Evolutionary conservation across 2,797 vertebrate genomes (phyloP), one percentile per base, ranked within the genome.

Genomic region (Liasis olivaceus): DNA sequence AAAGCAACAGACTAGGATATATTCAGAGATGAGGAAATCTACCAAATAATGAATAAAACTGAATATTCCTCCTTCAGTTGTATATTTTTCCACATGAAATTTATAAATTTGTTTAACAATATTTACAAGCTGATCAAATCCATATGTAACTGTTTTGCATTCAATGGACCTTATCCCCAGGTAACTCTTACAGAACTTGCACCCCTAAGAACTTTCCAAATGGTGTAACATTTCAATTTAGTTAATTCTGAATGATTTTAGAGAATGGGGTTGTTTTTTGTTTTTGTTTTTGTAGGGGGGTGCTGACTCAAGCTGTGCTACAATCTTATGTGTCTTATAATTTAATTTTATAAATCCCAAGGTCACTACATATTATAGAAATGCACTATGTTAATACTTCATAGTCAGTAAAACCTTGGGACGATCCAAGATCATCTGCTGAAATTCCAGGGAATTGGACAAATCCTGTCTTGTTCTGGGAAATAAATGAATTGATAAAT

Each of bases 311-410:
- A 64, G 36, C 13, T 22, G 11, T 51, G 63, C 63, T 87, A n/a
- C 42, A 77, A 77, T 36, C 28, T 22, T 59, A 62, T 24, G 31
- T 64, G 56, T 88, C 77, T 88, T 88, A 81, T 62, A 51, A 72
- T 88, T 60, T 62, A 62, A 91, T 77, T 91, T 51, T 62, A 91
- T 51, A 89, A 59, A 89, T 66, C 36, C 58, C 63, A 92, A 88
- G 28, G 42, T 51, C 58, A 88, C 31, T 47, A 24, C 47, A 51
- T 69, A 47, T 69, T 51, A 7, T 59, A 92, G 77, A 85, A 89
- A 36, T 7, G 56, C 6, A 58, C 14, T 87, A 20, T 88, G 26
- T 36, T 54, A 17, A 28, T 22, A 11, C 20, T 81, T 59, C 28
- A 91, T 22, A 84, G 42, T 89, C 42, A 36, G 17, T 63, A 60